Conservation (phyloP, 2,888 invertebrate genomes). For the Onchidella celtica region DNA sequence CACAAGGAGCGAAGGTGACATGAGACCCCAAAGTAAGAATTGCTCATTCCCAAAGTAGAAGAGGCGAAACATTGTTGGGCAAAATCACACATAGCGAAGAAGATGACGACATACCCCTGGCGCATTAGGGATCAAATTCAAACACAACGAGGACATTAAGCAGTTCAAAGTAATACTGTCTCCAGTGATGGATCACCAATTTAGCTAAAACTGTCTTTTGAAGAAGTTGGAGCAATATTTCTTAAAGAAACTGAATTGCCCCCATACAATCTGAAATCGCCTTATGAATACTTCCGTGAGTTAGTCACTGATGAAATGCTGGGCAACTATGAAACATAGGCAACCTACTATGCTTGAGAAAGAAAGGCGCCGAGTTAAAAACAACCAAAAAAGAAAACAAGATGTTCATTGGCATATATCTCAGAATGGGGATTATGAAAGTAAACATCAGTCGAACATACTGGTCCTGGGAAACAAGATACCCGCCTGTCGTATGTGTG, state of each 20-base stretch:
- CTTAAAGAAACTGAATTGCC: not conserved
- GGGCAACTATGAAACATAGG: conserved; percentile 17
- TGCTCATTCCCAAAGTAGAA: not conserved
- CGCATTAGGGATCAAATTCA: not conserved
- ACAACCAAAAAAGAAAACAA: conserved; percentile 49
- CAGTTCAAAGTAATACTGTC: not conserved
- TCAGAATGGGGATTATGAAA: conserved; percentile 53
- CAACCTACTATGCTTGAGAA: too few species aligned
- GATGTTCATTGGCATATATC: conserved; percentile 49
- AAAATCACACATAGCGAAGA: not conserved
- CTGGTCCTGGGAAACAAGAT: conserved; percentile 50
- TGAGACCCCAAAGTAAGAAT: not conserved
- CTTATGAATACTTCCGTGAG: conserved; percentile 25
- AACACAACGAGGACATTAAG: not conserved
- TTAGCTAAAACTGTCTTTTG: not conserved
- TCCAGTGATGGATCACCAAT: not conserved
- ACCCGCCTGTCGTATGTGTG: conserved; percentile 44
- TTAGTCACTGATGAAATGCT: conserved; percentile 32
- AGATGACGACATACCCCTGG: not conserved
- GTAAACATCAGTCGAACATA: conserved; percentile 45
- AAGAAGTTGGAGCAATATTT: not conserved
- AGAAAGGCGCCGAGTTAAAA: conserved; percentile 29
- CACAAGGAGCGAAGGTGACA: not conserved
- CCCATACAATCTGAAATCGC: conserved; percentile 7
- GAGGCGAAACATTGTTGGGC: not conserved